Conservation (phyloP, 2,113 vertebrate genomes). For the Rhinichthys klamathensis region DNA sequence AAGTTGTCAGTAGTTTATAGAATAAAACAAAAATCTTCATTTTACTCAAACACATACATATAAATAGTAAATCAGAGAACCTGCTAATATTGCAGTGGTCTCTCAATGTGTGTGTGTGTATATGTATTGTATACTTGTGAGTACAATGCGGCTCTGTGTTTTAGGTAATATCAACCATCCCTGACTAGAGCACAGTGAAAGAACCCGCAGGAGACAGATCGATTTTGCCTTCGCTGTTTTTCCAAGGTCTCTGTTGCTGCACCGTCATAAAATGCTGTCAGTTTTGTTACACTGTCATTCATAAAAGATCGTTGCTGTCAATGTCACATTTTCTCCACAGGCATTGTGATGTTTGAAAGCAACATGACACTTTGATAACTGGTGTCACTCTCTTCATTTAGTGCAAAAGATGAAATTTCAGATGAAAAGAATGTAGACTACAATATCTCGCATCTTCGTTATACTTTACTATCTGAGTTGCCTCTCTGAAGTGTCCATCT, state of each 20-base stretch:
- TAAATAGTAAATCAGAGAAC: too few relatives aligned
- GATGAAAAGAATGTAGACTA: slow-evolving; percentile 4
- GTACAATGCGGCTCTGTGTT: not conserved
- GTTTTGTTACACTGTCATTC: slow-evolving; percentile 25
- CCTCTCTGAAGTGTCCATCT: slow-evolving; percentile 20
- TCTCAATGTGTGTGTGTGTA: too few relatives aligned
- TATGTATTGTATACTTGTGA: not conserved
- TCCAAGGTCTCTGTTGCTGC: slow-evolving; percentile 1
- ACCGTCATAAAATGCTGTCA: slow-evolving; percentile 1
- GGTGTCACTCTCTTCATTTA: slow-evolving; percentile 19
- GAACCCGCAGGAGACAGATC: not conserved
- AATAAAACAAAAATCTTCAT: too few relatives aligned
- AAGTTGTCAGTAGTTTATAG: too few relatives aligned
- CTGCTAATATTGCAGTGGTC: too few relatives aligned
- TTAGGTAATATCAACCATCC: not conserved
- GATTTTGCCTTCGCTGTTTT: not conserved
- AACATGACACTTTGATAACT: slow-evolving; percentile 17
- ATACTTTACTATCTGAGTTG: not conserved
- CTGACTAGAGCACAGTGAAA: not conserved
- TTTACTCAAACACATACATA: too few relatives aligned
- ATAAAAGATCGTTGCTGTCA: slow-evolving; percentile 24
- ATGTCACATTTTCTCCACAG: slow-evolving; percentile 22
- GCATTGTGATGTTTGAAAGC: slow-evolving; percentile 29
- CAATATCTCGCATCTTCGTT: not conserved
- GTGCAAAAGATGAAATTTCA: slow-evolving; percentile 4